Percentiles rank a stretch among this genome's conserved stretches.
Evolutionary conservation across 2,797 vertebrate species (phyloP).

Genomic region (Gobio occitaniae): DNA sequence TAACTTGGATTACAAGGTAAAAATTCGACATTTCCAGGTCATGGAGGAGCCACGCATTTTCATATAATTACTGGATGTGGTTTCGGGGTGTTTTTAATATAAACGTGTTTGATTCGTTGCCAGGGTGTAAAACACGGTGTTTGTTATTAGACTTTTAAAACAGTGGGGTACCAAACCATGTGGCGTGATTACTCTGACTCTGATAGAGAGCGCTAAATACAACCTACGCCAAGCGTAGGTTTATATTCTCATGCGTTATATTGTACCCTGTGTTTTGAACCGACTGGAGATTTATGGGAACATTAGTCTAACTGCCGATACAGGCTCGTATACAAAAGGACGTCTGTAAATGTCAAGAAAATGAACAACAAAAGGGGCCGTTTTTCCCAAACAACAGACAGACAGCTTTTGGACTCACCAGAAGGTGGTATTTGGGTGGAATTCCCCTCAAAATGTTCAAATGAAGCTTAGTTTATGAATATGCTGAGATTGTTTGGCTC

Average conservation of each 20-base stretch:
- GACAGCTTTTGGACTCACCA: conserved; percentile 9
- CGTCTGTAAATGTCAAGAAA: conserved; percentile 28
- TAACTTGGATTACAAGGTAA: conserved; percentile 54
- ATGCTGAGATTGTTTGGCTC: conserved; percentile 76
- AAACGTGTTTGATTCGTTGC: conserved; percentile 58
- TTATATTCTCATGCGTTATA: conserved; percentile 53
- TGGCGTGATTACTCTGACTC: conserved; percentile 64
- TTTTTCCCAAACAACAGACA: conserved; percentile 24
- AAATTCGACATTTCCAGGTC: conserved; percentile 55
- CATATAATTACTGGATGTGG: conserved; percentile 51
- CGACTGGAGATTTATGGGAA: conserved; percentile 63
- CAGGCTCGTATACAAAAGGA: conserved; percentile 47
- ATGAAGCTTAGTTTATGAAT: conserved; percentile 75
- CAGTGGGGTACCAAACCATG: conserved; percentile 57
- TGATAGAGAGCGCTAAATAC: conserved; percentile 59
- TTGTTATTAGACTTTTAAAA: conserved; percentile 68
- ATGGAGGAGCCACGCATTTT: conserved; percentile 32
- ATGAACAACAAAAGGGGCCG: conserved; percentile 13
- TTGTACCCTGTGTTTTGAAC: conserved; percentile 60
- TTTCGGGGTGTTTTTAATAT: conserved; percentile 52
- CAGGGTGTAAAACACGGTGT: conserved; percentile 63
- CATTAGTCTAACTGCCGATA: conserved; percentile 61
- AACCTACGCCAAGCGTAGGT: conserved; percentile 58
- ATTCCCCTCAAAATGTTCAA: conserved; percentile 60
- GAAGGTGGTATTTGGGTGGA: conserved; percentile 27